These are phyloP conservation scores for Naja naja DNA, from an alignment of 2,113 vertebrate genomes.

Conservation along the genomic window DNA sequence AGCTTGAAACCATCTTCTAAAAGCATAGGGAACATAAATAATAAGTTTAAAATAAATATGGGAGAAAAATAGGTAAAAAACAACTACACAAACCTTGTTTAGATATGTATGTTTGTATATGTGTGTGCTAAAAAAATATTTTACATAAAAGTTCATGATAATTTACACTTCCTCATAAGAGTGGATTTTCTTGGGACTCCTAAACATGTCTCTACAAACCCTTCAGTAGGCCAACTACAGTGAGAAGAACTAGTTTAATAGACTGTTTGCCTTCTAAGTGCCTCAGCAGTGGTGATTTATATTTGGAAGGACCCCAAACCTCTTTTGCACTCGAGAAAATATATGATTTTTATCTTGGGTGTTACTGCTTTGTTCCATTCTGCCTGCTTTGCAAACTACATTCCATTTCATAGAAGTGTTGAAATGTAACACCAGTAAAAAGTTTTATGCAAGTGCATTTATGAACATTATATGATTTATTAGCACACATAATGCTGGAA, in stretches of 20 bases:
- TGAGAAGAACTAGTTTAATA: neutral
- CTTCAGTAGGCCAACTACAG: neutral
- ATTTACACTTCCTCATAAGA: neutral
- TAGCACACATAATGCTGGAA: neutral
- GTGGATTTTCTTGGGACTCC: neutral
- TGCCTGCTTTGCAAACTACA: neutral
- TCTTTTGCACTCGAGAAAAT: neutral
- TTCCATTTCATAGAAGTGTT: constrained; percentile 15
- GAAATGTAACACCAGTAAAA: neutral
- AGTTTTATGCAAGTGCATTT: constrained; percentile 2
- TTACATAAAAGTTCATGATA: neutral
- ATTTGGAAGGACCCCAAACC: neutral
- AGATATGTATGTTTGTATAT: neutral
- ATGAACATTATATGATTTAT: neutral
- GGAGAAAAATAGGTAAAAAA: too few species aligned
- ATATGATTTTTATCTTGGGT: neutral
- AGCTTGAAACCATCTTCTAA: neutral
- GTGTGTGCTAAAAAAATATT: neutral
- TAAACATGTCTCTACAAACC: neutral
- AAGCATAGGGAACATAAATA: neutral
- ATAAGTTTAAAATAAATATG: neutral
- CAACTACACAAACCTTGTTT: neutral
- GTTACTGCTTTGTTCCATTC: constrained; percentile 10
- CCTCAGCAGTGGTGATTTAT: neutral
- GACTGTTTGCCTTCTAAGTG: neutral